Evolutionary conservation across 2,888 invertebrate species (phyloP), one percentile per base, ranked within the genome.

Genomic region (Apodemia zela): DNA sequence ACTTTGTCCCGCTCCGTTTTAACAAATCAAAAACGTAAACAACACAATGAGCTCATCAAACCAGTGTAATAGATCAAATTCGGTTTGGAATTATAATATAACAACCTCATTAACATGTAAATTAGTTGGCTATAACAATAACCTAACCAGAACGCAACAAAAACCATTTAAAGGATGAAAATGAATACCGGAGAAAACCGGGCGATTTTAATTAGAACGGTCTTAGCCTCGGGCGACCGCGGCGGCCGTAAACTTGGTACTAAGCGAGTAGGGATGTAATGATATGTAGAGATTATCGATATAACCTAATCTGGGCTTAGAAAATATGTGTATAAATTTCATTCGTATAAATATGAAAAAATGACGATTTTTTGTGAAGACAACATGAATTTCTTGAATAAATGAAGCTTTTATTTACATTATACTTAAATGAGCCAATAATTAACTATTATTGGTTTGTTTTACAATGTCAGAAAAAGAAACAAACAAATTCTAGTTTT

Each of bases 161-260:
- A 87, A 88, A 87, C 80, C 80, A 76, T 80, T 84, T 82, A 85
- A 85, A 86, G 80, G 87, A 87, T 85, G 86, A 82, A 87, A 88
- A 89, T 85, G 85, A 84, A 86, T 85, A 83, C 83, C 84, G 80
- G 83, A 85, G 85, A 85, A 81, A 84, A 84, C 84, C 83, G 82
- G 82, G 85, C 84, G 82, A 85, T 89, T 89, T 89, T 90, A 89
- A 89, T 89, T 88, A 89, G 88, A 87, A 80, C 81, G 76, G 79
- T 76, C 71, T 77, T 75, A 75, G 86, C 88, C 87, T 78, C 81
- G 76, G 87, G 87, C 78, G 79, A 84, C 85, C 85, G 82, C 87
- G 81, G 74, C 74, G 68, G 73, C 80, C 73, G 80, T 82, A 79
- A 81, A 80, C 77, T 76, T 73, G 66, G 72, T 77, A 80, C 77